Evolutionary conservation across 2,797 vertebrate genomes (phyloP).

Genomic region (Echeneis naucrates): DNA sequence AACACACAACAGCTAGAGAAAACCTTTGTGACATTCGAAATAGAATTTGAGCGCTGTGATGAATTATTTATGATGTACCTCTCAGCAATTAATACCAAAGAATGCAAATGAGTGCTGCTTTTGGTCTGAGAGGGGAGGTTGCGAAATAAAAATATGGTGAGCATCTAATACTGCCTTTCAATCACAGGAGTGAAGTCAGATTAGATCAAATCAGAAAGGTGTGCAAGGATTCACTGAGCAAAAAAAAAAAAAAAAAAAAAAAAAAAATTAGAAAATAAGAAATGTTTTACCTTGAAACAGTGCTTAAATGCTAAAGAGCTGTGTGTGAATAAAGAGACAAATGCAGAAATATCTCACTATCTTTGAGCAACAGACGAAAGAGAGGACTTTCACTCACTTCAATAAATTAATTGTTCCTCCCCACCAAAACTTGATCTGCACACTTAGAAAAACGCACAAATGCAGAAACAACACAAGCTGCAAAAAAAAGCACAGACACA

Average conservation of each 20-base stretch:
- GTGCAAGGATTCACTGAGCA: neutral
- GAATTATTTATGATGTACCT: conserved; percentile 43
- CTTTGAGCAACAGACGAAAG: neutral
- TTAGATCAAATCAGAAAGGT: neutral
- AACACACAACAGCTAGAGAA: conserved; percentile 18
- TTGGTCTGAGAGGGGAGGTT: conserved; percentile 1
- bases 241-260: neutral
- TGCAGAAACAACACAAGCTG: too few species aligned
- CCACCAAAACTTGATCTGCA: conserved; percentile 12
- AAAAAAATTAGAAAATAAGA: neutral
- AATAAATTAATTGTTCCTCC: conserved; percentile 36
- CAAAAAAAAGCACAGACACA: too few species aligned
- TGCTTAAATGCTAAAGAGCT: neutral
- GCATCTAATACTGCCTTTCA: neutral
- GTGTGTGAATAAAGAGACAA: neutral
- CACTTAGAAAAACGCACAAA: neutral
- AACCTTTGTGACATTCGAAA: conserved; percentile 29
- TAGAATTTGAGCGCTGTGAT: conserved; percentile 15
- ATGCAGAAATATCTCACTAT: neutral
- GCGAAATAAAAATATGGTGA: neutral
- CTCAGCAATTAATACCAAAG: conserved; percentile 19
- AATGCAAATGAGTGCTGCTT: conserved; percentile 15
- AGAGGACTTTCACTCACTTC: conserved; percentile 20
- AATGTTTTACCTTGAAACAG: neutral
- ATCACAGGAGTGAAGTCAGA: neutral